Evolutionary conservation across 1,140 invertebrate species (phyloP).

Genomic region (Apocrypta bakeri): DNA sequence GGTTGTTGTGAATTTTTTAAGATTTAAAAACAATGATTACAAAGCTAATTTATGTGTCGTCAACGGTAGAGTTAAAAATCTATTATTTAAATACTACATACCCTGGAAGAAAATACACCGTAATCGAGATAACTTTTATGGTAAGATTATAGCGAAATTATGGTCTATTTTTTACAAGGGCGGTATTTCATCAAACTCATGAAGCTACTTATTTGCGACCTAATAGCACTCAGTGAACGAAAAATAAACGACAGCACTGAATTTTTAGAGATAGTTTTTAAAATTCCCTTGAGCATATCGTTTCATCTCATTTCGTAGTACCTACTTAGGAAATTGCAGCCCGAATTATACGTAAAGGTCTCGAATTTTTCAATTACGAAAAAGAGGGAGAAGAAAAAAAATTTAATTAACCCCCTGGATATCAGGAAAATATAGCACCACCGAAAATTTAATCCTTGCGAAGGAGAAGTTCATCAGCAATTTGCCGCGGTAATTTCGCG

Average conservation of each 20-base stretch:
- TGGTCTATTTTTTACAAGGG: too few species aligned
- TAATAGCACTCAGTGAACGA: neutral
- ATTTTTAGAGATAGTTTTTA: neutral
- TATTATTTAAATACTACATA: too few species aligned
- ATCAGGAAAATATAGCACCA: neutral
- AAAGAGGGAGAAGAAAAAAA: too few species aligned
- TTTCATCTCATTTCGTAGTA: neutral
- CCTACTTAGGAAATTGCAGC: neutral
- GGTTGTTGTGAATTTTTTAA: too few species aligned
- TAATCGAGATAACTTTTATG: too few species aligned
- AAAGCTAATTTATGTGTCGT: too few species aligned
- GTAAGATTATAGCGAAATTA: too few species aligned
- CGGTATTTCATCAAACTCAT: neutral
- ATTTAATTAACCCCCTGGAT: neutral
- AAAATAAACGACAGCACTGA: neutral
- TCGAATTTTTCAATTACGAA: neutral
- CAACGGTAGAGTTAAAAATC: too few species aligned
- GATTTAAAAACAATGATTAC: too few species aligned
- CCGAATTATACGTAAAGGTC: neutral
- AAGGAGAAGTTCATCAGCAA: neutral
- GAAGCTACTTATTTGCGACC: neutral
- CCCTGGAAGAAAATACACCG: too few species aligned
- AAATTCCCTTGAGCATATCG: neutral
- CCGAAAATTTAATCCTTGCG: neutral
- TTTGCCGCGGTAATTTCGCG: neutral